Base-by-base conservation (phyloP, 2,797 vertebrate genomes). In the Holocentrus rufus region DNA sequence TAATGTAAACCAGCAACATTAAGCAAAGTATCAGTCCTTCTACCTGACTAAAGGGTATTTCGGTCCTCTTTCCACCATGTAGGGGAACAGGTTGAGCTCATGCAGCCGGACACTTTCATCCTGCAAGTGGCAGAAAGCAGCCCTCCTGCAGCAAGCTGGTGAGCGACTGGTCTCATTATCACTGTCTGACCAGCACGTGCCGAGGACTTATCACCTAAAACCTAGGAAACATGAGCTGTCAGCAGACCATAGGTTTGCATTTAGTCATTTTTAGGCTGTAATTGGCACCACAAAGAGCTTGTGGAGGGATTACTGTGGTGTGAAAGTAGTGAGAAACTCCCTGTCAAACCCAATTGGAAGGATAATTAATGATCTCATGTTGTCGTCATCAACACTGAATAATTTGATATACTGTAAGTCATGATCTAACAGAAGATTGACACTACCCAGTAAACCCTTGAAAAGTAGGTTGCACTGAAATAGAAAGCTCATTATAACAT, bases 211-310 rank as follows among this genome's bases (percentile, higher is more conserved):
- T 76, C 77, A 74, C 79, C 74, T 73, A 52, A 57, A 76, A 71
- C 67, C 70, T 59, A 31, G 62, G 86, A 89, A 88, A 89, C 72
- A 57, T 39, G 84, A 89, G 82, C 83, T 72, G 85, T 81, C 78
- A 83, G 74, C 68, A 58, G 71, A 68, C 71, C 17, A 44, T 25
- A 63, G 59, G 69, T 82, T 81, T 69, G 60, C 62, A 2, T 84
- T 86, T 69, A 52, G 69, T 78, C 31, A 72, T 84, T 84, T 85
- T 76, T 79, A 78, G 63, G 36, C 66, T 85, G 72, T 83, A 83
- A 78, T 78, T 81, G 36, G 66, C 74, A 64, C 65, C 80, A 65
- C 44, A 72, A 74, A 73, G 54, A 58, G 53, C 64, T 65, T 65
- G 59, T 36, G 25, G 57, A 69, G 55, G 47, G 57, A 69, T 58